Percentiles rank a stretch among this genome's conserved stretches.
Conservation (phyloP, 2,797 vertebrate species). For the Liasis olivaceus region DNA sequence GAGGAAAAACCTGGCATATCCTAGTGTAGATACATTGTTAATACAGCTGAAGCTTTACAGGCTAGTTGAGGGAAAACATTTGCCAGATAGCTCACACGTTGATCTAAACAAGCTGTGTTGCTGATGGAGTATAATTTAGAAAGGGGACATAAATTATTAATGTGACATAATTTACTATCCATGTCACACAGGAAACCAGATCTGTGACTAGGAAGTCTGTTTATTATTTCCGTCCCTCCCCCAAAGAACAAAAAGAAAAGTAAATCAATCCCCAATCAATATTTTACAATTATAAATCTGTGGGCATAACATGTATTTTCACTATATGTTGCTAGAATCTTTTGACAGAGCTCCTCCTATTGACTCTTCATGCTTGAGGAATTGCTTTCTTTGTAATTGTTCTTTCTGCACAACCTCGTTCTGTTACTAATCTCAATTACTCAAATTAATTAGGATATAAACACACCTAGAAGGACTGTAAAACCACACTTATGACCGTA, state of each 20-base stretch:
- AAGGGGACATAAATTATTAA: slow-evolving; percentile 10
- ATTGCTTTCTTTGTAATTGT: slow-evolving; percentile 9
- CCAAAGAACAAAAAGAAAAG: background rate
- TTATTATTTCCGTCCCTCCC: slow-evolving; percentile 13
- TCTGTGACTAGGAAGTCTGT: fast-evolving
- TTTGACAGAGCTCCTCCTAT: slow-evolving; percentile 3
- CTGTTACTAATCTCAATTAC: slow-evolving; percentile 39
- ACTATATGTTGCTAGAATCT: background rate
- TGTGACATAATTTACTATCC: background rate
- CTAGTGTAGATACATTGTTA: background rate
- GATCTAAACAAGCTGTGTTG: background rate
- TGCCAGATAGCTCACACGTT: background rate
- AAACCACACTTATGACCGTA: slow-evolving; percentile 49
- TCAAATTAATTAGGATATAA: slow-evolving; percentile 62
- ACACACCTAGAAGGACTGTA: slow-evolving; percentile 46
- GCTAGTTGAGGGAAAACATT: background rate
- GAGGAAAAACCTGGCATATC: background rate
- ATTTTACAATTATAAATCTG: background rate
- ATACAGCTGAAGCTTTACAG: background rate
- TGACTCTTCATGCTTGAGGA: background rate
- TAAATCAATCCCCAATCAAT: background rate
- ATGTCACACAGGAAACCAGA: background rate
- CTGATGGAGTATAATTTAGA: background rate
- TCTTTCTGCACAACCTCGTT: background rate
- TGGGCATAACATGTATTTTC: background rate